Conservation (phyloP, 2,797 vertebrate genomes). For the Chiroxiphia lanceolata region DNA sequence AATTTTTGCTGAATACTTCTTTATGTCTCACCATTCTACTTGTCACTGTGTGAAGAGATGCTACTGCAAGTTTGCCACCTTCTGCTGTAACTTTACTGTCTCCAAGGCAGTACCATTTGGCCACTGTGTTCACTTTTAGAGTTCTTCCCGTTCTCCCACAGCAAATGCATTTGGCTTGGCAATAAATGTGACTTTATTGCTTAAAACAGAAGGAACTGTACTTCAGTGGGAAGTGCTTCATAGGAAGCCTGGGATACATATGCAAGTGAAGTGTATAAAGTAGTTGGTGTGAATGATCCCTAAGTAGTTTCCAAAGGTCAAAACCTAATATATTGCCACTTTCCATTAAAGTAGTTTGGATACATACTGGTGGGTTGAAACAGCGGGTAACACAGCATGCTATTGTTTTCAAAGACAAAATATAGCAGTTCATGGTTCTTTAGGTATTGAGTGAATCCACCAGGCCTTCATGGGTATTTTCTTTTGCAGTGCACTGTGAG, state of each 20-base stretch:
- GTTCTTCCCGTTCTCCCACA: background rate
- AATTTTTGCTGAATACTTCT: background rate
- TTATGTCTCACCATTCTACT: background rate
- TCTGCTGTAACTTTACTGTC: background rate
- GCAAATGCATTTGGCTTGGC: background rate
- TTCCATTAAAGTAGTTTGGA: background rate
- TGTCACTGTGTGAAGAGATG: background rate
- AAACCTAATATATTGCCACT: background rate
- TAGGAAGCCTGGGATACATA: background rate
- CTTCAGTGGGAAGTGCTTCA: background rate
- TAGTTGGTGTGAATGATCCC: background rate
- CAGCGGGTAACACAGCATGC: background rate
- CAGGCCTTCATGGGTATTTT: background rate
- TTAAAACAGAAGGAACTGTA: background rate
- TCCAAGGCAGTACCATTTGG: background rate
- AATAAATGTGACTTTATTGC: background rate
- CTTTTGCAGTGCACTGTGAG: background rate
- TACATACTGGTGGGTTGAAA: background rate
- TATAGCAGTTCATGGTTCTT: background rate
- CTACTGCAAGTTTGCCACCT: background rate
- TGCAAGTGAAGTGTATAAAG: background rate
- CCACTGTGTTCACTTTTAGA: background rate
- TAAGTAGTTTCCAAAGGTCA: background rate
- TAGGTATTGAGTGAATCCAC: background rate
- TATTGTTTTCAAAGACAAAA: slow-evolving; percentile 6